Evolutionary conservation across 1,140 invertebrate genomes (phyloP).

Genomic region (Dreissena polymorpha): DNA sequence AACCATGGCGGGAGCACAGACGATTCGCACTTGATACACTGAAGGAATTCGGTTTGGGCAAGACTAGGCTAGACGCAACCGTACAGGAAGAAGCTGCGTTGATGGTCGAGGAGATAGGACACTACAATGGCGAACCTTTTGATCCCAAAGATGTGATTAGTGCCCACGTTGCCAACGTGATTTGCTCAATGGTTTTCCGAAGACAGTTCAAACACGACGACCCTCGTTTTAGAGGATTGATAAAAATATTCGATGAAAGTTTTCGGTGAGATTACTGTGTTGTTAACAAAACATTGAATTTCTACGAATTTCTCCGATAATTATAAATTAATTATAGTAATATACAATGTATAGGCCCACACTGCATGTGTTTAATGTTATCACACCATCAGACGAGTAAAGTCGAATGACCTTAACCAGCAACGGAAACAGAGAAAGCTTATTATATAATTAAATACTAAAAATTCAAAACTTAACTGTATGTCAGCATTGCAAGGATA

Average conservation of each 20-base stretch:
- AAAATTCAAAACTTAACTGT: no score
- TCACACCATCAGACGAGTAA: neutral
- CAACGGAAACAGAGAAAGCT: no score
- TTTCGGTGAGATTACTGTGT: constrained; percentile 15
- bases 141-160: constrained; percentile 18
- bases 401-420: neutral
- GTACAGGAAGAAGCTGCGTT: constrained; percentile 36
- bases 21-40: constrained; percentile 16
- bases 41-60: constrained; percentile 51
- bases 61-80: constrained; percentile 17
- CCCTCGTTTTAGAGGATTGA: neutral
- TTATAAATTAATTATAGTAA: neutral
- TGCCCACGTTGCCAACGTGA: constrained; percentile 24
- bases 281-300: neutral
- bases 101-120: constrained; percentile 1
- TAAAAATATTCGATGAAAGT: constrained; percentile 32
- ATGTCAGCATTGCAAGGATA: no score
- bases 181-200: constrained; percentile 16
- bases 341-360: neutral
- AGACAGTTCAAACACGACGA: constrained; percentile 44
- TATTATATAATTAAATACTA: no score
- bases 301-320: neutral
- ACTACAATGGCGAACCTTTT: constrained; percentile 20
- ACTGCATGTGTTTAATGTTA: neutral
- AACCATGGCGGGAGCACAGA: constrained; percentile 30